Evolutionary conservation across 2,888 invertebrate genomes (phyloP), one percentile per base, ranked within the genome.

Genomic region (Temnothorax rugatulus): DNA sequence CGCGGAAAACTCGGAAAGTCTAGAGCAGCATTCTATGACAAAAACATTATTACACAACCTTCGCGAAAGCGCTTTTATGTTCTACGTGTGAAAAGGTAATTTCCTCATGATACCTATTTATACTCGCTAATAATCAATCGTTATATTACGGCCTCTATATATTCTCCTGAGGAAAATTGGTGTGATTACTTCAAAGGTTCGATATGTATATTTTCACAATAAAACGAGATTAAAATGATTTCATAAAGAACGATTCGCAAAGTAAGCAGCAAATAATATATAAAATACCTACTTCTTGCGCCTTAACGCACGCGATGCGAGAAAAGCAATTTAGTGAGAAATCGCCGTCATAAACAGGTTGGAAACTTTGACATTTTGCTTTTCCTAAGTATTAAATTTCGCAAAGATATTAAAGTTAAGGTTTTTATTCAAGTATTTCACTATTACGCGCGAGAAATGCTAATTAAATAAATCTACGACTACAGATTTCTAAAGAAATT

Each of bases 111-210:
- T 29, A n/a, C 44, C 29, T 29, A 29, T 29, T 29, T 29, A 29
- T 69, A 71, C 15, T 71, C 34, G 57, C 44, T 25, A 79, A 71
- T 79, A 69, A 79, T 71, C 79, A 21, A 79, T 38, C 41, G 54
- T 54, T 77, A 54, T 41, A 52, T 25, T 29, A 38, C 18, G 15
- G 11, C 4, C 11, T 13, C 8, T 76, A 29, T 29, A 29, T 29
- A 38, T 50, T 29, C 29, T 29, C 18, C 13, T 15, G 7, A n/a
- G 5, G 21, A 68, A 71, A 79, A 79, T 77, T 25, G 29, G 11
- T 15, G 29, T 9, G 21, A 71, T 57, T 79, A 59, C 79, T 71
- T 79, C 29, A 79, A 71, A 71, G 34, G 41, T 77, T 13, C 44
- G 44, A 59, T 18, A n/a, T 54, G 15, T 54, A 66, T 59, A 29